Base-by-base conservation (phyloP, 2,113 vertebrate genomes). In the Ceyx margarethae region DNA sequence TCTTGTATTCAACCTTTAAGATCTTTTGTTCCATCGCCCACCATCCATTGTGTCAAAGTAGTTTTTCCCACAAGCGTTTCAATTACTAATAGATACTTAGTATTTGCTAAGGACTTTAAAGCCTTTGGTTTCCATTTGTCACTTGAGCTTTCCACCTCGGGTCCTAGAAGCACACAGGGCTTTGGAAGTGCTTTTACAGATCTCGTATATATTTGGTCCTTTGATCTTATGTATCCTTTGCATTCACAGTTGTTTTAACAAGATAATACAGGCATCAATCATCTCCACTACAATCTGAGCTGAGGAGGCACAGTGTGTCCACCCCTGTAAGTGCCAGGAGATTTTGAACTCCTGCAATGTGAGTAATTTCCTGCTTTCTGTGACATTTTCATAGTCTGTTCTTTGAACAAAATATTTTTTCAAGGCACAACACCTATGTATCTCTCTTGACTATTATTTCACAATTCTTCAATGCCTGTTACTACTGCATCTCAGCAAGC, bases 121-220 rank as follows among this genome's bases (percentile, higher is more conserved):
- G 64, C 15, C 35, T 78, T 94, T 75, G 72, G 40, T 91, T 92
- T 91, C 73, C 85, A 66, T 93, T 85, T 91, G 77, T 81, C 60
- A 92, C 71, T 76, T 92, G 65, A 94, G 80, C 85, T 88, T 81
- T 91, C 50, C 53, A 56, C n/a, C 50, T 82, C 26, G 13, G 60
- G 29, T 78, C 53, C 57, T 89, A 78, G 62, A 58, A 92, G 53
- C 31, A 33, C 15, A 45, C 26, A 79, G 87, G 93, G 85, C 81
- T 95, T 68, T 54, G 25, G 64, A 91, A 96, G 77, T 45, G 62
- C 31, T 94, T 96, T 83, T 87, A 45, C 94, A 96, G 93, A 57
- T 85, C 60, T 86, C 3, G 0, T 56, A 26, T 75, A 13, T 73
- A 65, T 62, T 81, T 81, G n/a, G 81, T 85, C 56, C 37, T 84